Percentiles rank a stretch among this genome's conserved stretches.
Evolutionary conservation across 2,888 invertebrate species (phyloP).

Genomic region (Cenopis cana): DNA sequence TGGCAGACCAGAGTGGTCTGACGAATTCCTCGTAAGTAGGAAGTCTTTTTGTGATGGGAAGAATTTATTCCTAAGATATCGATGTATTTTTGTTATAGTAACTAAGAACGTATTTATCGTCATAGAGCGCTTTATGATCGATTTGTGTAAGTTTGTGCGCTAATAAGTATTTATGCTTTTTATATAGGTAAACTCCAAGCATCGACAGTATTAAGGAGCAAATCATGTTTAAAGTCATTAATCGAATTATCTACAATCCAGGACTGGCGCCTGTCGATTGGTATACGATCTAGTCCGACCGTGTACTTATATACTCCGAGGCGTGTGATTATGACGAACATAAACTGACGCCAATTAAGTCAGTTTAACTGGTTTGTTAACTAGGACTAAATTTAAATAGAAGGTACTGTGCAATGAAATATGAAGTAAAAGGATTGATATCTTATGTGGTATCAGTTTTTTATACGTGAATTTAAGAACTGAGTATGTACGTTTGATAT

Average conservation of each 20-base stretch:
- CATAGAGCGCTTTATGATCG: neutral
- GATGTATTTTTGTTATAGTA: too few relatives aligned
- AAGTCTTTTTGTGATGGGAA: too few relatives aligned
- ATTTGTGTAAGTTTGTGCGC: neutral
- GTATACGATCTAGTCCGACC: constrained; percentile 11
- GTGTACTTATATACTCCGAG: constrained; percentile 26
- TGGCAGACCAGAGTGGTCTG: too few relatives aligned
- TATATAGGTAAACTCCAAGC: neutral
- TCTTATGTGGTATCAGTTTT: neutral
- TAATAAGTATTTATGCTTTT: neutral
- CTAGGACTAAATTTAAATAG: constrained; percentile 22
- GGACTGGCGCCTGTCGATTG: constrained; percentile 23
- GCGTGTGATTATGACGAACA: constrained; percentile 28
- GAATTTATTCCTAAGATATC: too few relatives aligned
- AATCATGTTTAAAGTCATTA: constrained; percentile 28
- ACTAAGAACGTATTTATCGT: too few relatives aligned
- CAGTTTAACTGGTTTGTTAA: constrained; percentile 28
- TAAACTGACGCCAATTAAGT: constrained; percentile 21
- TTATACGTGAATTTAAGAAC: neutral
- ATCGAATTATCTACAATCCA: constrained; percentile 36
- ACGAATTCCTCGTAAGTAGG: too few relatives aligned
- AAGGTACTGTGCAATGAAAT: neutral
- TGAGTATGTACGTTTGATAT: constrained; percentile 20
- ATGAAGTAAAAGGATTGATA: neutral
- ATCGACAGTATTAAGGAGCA: constrained; percentile 3